Evolutionary conservation across 2,797 vertebrate genomes (phyloP).

Genomic region (Vultur gryphus): DNA sequence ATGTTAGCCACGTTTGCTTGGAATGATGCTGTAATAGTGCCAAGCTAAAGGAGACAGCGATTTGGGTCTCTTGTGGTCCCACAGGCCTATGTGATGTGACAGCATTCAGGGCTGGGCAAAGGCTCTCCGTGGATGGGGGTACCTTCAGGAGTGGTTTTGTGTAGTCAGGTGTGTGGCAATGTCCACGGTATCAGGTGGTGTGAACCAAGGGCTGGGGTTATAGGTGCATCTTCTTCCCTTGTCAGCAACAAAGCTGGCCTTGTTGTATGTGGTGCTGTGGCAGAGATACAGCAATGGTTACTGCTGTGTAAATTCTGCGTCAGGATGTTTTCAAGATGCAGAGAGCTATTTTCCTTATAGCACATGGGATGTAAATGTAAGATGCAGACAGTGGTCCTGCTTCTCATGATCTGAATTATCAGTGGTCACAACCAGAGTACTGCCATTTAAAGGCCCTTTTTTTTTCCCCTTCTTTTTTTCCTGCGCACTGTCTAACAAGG

Average conservation of each 20-base stretch:
- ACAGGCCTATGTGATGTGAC: fast-evolving
- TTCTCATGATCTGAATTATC: not conserved
- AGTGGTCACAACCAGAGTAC: not conserved
- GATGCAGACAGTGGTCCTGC: not conserved
- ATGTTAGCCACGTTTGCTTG: not conserved
- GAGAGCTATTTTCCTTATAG: not conserved
- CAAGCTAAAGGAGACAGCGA: not conserved
- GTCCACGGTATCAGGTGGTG: not conserved
- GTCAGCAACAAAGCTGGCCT: not conserved
- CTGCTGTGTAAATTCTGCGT: not conserved
- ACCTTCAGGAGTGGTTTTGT: not conserved
- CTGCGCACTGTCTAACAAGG: not conserved
- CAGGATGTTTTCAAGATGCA: not conserved
- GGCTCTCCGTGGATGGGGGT: not conserved
- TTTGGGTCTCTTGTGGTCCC: not conserved
- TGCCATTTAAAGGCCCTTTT: not conserved
- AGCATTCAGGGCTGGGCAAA: not conserved
- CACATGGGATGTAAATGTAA: not conserved
- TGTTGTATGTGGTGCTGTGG: not conserved
- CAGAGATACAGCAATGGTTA: not conserved
- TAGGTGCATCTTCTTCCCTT: not conserved
- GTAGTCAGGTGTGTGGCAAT: not conserved
- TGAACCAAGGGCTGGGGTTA: not conserved
- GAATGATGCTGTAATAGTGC: not conserved
- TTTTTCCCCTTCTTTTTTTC: not conserved